A percentile compares a stretch with the other conserved stretches of the same genome.
These are phyloP conservation scores for Pristionchus exspectatus DNA, from an alignment of 2,888 invertebrate genomes.

Conservation along the genomic window DNA sequence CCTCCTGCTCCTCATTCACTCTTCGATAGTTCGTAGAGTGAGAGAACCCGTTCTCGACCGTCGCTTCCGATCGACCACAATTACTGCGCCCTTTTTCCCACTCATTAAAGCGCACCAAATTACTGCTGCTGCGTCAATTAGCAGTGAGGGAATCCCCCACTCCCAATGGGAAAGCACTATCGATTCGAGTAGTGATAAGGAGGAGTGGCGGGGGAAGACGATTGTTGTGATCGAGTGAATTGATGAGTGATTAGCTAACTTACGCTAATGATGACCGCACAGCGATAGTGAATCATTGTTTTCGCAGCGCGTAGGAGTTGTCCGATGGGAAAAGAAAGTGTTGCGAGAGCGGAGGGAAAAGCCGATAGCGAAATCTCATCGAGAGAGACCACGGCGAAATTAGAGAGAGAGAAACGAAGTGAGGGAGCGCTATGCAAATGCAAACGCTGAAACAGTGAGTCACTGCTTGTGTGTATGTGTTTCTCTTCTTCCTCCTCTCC, in stretches of 20 bases:
- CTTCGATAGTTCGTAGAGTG: not conserved
- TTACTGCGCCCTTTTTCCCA: not conserved
- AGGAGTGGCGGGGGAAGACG: not conserved
- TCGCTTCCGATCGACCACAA: not conserved
- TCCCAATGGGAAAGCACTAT: not conserved
- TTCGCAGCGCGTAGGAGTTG: not conserved
- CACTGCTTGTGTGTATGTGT: not conserved
- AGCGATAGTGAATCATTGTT: constrained; percentile 13
- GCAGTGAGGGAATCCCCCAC: not conserved
- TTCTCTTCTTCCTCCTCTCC: not conserved
- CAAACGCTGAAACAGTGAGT: not conserved
- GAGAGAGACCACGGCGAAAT: not conserved
- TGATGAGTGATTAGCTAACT: not conserved
- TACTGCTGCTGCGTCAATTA: not conserved
- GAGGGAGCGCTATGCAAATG: constrained; percentile 36
- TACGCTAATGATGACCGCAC: not conserved
- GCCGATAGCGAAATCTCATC: not conserved
- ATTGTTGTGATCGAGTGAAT: not conserved
- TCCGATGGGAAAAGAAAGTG: not conserved
- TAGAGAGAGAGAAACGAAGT: constrained; percentile 14
- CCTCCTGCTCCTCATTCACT: not conserved
- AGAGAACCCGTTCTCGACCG: constrained; percentile 18
- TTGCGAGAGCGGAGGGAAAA: not conserved
- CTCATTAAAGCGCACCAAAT: not conserved
- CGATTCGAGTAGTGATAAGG: constrained; percentile 16